phyloP scores from a whole-genome alignment of 2,113 vertebrate species.

The Leptobrachium ailaonicum region DNA sequence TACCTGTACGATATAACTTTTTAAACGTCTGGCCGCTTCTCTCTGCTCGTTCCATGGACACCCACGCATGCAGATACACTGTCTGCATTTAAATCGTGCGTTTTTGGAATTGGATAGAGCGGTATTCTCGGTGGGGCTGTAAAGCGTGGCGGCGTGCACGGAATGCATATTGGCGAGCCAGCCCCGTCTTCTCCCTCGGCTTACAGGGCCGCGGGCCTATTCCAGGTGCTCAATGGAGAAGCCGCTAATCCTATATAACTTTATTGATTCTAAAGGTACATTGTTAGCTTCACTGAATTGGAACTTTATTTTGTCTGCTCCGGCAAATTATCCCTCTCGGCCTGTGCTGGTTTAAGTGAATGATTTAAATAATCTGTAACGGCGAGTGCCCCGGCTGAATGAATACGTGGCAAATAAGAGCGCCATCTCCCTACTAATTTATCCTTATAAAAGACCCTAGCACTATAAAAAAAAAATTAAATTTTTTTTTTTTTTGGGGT shows the following conservation, averaged over 20 bases:
- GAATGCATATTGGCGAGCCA: constrained; percentile 5
- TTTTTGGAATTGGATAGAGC: no score
- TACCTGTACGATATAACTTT: no score
- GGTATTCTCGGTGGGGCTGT: no score
- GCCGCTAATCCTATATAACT: background rate
- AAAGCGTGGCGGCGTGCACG: background rate
- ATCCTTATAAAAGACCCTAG: no score
- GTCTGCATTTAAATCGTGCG: background rate
- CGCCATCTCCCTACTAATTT: no score
- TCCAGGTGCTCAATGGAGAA: background rate
- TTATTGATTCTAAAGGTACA: background rate
- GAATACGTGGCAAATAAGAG: background rate
- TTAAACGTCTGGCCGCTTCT: no score
- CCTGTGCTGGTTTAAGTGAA: background rate
- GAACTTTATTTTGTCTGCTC: constrained; percentile 3
- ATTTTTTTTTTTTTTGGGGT: no score
- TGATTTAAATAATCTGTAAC: constrained; percentile 1
- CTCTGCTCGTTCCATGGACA: no score
- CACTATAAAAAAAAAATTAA: no score
- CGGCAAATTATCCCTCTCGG: constrained; percentile 1
- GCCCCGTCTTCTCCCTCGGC: background rate
- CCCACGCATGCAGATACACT: no score
- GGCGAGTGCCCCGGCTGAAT: background rate
- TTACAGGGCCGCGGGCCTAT: background rate
- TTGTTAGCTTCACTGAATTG: constrained; percentile 4